phyloP scores from a whole-genome alignment of 2,888 invertebrate species.

The Lordiphosa fenestrarum region DNA sequence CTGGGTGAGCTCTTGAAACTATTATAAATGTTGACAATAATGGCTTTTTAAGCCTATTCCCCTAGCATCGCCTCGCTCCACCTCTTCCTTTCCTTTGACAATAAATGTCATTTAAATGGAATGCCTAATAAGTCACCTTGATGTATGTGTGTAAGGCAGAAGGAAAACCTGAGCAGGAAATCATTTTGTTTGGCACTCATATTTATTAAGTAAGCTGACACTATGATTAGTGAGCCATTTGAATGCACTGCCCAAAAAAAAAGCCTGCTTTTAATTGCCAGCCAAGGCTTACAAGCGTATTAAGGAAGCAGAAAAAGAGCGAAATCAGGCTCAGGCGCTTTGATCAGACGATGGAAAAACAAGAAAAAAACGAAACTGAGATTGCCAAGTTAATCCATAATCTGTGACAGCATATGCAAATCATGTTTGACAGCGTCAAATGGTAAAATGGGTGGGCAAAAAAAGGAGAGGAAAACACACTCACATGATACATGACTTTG shows the following conservation, averaged over 20 bases:
- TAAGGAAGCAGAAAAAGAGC: constrained; percentile 22
- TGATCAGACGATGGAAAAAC: constrained; percentile 30
- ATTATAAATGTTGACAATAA: constrained; percentile 75
- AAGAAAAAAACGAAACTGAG: background rate
- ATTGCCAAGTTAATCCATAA: constrained; percentile 38
- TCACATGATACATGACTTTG: constrained; percentile 66
- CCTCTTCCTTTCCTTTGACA: constrained; percentile 25
- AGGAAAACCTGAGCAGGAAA: constrained; percentile 26
- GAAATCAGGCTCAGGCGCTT: constrained; percentile 14
- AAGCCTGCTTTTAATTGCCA: constrained; percentile 62
- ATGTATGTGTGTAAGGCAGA: constrained; percentile 11
- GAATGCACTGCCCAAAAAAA: constrained; percentile 15
- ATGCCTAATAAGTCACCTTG: constrained; percentile 57
- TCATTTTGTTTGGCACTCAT: constrained; percentile 24
- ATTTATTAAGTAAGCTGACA: constrained; percentile 14
- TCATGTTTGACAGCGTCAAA: constrained; percentile 65
- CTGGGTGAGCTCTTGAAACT: constrained; percentile 47
- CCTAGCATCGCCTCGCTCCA: constrained; percentile 27
- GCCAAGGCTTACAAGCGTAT: constrained; percentile 45
- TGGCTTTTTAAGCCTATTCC: constrained; percentile 75
- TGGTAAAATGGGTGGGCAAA: constrained; percentile 8
- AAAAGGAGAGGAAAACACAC: constrained; percentile 11
- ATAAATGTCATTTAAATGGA: constrained; percentile 73
- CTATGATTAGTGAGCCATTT: constrained; percentile 28
- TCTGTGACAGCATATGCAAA: constrained; percentile 66